Evolutionary conservation across 1,140 invertebrate genomes (phyloP), one percentile per base, ranked within the genome.

Genomic region (Hormaphis cornu): DNA sequence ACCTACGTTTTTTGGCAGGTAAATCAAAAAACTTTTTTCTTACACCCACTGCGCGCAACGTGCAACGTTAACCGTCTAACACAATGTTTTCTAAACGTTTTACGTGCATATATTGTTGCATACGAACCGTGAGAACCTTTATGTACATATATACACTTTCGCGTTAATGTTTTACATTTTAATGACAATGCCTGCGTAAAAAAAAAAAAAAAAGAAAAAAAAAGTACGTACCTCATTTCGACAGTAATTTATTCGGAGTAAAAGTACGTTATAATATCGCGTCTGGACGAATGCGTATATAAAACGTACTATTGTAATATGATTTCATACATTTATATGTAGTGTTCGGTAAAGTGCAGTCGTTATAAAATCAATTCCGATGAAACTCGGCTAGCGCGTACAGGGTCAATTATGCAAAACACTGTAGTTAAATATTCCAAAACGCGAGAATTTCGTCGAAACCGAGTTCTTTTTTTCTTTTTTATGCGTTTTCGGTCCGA

Each of bases 401-500:
- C n/a, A n/a, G 30, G 16, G 12, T 3, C 8, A 33, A 53, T 30
- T 33, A 53, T 53, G 52, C 20, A 53, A 33, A 53, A 53, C n/a
- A 33, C 28, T 28, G 24, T 53, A 30, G n/a, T 10, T 53, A 10
- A 52, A 52, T 53, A n/a, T n/a, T n/a, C 12, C 52, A 12, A 18
- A 22, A 16, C 53, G 30, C 16, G 28, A 1, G 26, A 56, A 18
- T 16, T 35, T 22, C 18, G 22, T 35, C 53, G 16, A 35, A 22
- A 56, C 53, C 30, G 1, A 24, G 22, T 20, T 5, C 53, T 16
- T 37, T 56, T 56, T 56, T 37, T 22, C n/a, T n/a, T n/a, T n/a
- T n/a, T n/a, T n/a, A n/a, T n/a, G n/a, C 10, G n/a, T 37, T 56
- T 56, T 33, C 53, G 53, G 53, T 56, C 30, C 18, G 53, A 56